Evolutionary conservation across 2,797 vertebrate species (phyloP).

Genomic region (Mormyrus hasselquistii): DNA sequence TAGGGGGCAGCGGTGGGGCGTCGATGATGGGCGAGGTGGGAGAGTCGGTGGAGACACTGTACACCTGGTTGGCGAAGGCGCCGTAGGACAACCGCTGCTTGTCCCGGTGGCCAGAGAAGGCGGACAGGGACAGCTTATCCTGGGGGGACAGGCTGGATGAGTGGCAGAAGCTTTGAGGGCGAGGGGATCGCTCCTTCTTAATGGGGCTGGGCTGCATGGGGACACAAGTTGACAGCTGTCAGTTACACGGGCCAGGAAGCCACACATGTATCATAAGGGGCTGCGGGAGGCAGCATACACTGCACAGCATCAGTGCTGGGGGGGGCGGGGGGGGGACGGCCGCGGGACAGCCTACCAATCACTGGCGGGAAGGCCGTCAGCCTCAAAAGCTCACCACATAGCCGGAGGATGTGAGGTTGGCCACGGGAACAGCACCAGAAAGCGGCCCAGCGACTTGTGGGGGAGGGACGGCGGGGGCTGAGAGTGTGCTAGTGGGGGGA

Average conservation of each 20-base stretch:
- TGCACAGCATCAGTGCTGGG: not conserved
- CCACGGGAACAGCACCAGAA: not conserved
- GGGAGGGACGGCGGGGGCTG: not conserved
- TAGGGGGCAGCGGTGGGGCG: constrained; percentile 65
- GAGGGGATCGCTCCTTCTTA: constrained; percentile 80
- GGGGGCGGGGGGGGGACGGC: not conserved
- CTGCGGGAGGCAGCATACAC: not conserved
- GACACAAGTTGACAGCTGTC: not conserved
- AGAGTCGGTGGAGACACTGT: constrained; percentile 66
- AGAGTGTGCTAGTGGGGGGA: not conserved
- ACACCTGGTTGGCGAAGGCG: constrained; percentile 77
- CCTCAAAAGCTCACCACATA: not conserved
- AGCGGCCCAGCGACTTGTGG: not conserved
- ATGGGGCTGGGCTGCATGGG: constrained; percentile 72
- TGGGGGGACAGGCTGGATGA: constrained; percentile 78
- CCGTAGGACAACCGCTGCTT: constrained; percentile 79
- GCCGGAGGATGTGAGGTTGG: not conserved
- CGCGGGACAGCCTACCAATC: not conserved
- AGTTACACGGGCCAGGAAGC: not conserved
- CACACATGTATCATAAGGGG: not conserved
- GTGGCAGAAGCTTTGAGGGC: constrained; percentile 84
- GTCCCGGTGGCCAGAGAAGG: constrained; percentile 71
- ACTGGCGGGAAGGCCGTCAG: not conserved
- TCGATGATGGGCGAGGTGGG: constrained; percentile 70
- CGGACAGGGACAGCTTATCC: constrained; percentile 74